Conservation (phyloP, 2,797 vertebrate species). For the Malurus splendens region DNA sequence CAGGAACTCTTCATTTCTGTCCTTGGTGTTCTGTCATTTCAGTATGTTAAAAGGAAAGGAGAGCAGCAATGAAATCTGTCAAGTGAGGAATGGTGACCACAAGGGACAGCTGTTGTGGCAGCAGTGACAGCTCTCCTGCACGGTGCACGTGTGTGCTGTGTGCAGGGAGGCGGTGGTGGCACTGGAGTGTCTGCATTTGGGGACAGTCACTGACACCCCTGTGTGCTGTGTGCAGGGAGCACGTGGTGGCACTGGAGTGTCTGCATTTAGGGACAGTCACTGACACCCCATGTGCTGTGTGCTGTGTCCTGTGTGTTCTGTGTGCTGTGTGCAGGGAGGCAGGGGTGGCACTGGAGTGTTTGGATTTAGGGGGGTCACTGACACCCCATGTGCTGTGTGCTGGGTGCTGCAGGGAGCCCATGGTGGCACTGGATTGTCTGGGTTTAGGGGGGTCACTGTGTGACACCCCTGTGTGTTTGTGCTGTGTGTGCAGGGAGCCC, state of each 20-base stretch:
- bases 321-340: background rate
- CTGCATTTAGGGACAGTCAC: too few species aligned
- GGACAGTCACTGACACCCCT: background rate
- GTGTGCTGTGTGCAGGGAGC: background rate
- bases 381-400: background rate
- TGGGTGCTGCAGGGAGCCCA: background rate
- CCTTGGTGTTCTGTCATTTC: conserved; percentile 46
- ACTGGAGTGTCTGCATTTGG: background rate
- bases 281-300: too few species aligned
- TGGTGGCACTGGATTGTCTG: background rate
- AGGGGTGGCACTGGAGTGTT: background rate
- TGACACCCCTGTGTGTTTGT: background rate
- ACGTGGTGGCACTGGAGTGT: too few species aligned
- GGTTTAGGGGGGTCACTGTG: background rate
- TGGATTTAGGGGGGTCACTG: background rate
- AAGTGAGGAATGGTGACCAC: conserved; percentile 24
- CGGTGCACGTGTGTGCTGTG: background rate
- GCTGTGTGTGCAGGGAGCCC: background rate
- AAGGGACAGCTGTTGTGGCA: conserved; percentile 4
- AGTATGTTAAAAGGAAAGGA: background rate
- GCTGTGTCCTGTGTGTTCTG: background rate
- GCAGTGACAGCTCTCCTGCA: conserved; percentile 24
- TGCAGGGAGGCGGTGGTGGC: background rate
- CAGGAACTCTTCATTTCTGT: conserved; percentile 42
- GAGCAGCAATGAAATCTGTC: conserved; percentile 33